Conservation (phyloP, 2,888 invertebrate genomes). For the Loripinus fragilis region DNA sequence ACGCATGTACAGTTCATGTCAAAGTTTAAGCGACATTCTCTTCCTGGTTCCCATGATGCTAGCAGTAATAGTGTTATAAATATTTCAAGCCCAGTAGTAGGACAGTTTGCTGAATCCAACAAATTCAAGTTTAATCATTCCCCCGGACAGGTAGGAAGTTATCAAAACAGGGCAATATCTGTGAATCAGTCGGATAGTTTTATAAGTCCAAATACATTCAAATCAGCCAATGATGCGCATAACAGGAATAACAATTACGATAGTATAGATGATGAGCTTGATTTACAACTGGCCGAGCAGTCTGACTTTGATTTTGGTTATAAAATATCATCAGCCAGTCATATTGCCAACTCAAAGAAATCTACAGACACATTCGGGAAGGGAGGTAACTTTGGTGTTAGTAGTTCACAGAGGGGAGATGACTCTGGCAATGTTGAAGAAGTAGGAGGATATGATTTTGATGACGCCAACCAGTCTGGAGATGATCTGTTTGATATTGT, state of each 20-base stretch:
- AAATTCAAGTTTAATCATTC: neutral
- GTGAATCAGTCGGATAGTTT: constrained; percentile 18
- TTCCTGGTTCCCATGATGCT: constrained; percentile 22
- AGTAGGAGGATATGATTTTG: constrained; percentile 29
- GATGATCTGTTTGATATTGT: constrained; percentile 38
- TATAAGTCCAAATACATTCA: neutral
- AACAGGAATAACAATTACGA: constrained; percentile 42
- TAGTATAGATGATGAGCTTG: constrained; percentile 52
- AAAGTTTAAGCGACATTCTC: constrained; percentile 55
- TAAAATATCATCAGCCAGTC: constrained; percentile 29
- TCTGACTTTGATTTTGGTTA: constrained; percentile 50
- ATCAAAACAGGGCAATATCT: neutral
- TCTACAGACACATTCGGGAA: neutral
- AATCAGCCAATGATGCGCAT: neutral
- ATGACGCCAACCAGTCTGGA: constrained; percentile 29
- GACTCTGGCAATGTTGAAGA: neutral
- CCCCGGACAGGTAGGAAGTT: neutral
- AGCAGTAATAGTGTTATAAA: neutral
- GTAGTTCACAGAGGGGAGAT: constrained; percentile 7
- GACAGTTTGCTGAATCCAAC: neutral
- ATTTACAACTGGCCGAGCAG: constrained; percentile 51
- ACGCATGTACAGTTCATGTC: constrained; percentile 70
- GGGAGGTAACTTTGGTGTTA: neutral
- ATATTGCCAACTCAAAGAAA: constrained; percentile 10
- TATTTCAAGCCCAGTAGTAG: neutral